Percentiles rank a stretch among this genome's conserved stretches.
phyloP scores from a whole-genome alignment of 2,113 vertebrate species.

The Oreotragus oreotragus region DNA sequence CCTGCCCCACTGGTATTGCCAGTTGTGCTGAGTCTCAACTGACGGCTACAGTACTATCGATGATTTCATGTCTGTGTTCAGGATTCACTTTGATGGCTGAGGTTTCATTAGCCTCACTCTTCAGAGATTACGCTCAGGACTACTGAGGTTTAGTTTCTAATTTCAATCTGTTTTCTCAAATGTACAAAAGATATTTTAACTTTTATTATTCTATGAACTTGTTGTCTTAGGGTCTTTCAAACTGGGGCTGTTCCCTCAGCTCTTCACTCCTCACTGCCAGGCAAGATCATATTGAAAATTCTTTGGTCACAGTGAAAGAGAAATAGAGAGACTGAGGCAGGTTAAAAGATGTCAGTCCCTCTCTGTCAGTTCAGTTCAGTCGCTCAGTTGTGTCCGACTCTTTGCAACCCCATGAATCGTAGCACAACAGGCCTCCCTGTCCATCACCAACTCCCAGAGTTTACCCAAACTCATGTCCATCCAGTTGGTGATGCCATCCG shows the following conservation, averaged over 20 bases:
- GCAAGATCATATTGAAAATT: neutral
- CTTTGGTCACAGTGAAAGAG: neutral
- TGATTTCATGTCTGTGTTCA: neutral
- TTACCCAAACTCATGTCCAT: too few species aligned
- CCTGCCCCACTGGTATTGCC: neutral
- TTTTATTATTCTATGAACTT: slow-evolving; percentile 6
- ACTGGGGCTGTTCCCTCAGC: neutral
- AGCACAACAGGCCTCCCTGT: neutral
- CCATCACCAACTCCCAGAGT: too few species aligned
- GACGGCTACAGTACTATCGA: too few species aligned
- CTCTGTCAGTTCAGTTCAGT: neutral
- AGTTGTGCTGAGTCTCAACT: neutral
- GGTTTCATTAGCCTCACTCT: neutral
- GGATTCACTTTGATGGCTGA: neutral
- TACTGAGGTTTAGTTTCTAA: neutral
- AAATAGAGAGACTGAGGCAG: neutral
- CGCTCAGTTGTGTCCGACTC: fast-evolving
- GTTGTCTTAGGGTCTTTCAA: neutral
- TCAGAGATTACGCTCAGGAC: neutral
- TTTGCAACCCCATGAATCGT: fast-evolving
- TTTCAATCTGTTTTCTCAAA: neutral
- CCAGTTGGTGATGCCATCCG: too few species aligned
- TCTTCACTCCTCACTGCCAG: neutral
- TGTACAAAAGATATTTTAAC: neutral
- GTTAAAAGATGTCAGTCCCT: neutral